phyloP scores from a whole-genome alignment of 2,797 vertebrate species.

The Alca torda region DNA sequence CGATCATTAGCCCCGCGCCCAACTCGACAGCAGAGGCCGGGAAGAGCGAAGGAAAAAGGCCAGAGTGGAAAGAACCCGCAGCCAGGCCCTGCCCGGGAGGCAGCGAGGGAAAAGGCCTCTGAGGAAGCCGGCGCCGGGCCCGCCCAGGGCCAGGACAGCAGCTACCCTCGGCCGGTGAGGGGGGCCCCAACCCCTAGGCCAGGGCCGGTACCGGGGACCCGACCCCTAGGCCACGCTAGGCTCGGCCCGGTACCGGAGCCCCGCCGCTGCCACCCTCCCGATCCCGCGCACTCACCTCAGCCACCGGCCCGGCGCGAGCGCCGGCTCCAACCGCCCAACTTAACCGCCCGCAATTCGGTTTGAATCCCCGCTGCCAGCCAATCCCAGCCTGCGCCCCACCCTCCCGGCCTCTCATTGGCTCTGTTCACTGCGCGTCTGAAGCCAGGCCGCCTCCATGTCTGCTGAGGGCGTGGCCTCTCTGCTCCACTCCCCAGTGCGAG shows the following conservation, averaged over 20 bases:
- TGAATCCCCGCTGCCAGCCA: constrained; percentile 66
- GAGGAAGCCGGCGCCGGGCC: neutral
- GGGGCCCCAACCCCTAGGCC: neutral
- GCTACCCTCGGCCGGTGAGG: neutral
- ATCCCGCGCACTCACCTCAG: neutral
- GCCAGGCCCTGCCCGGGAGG: neutral
- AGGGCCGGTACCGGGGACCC: neutral
- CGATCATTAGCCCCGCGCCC: accelerated
- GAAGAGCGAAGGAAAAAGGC: too few species aligned
- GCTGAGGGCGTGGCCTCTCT: neutral
- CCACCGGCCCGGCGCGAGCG: neutral
- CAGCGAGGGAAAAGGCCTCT: neutral
- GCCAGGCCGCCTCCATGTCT: neutral
- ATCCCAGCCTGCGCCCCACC: neutral
- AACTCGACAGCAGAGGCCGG: neutral
- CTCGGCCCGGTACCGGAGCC: too few species aligned
- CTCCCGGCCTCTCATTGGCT: neutral
- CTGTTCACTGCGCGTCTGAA: accelerated
- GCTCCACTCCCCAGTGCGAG: accelerated
- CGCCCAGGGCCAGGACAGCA: neutral
- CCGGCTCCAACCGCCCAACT: neutral
- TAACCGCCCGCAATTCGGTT: constrained; percentile 61
- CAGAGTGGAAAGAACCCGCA: accelerated
- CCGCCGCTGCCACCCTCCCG: neutral
- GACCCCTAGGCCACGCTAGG: too few species aligned